These are phyloP conservation scores for Agapetus fuscipes DNA, from an alignment of 2,888 invertebrate species.

Conservation along the genomic window DNA sequence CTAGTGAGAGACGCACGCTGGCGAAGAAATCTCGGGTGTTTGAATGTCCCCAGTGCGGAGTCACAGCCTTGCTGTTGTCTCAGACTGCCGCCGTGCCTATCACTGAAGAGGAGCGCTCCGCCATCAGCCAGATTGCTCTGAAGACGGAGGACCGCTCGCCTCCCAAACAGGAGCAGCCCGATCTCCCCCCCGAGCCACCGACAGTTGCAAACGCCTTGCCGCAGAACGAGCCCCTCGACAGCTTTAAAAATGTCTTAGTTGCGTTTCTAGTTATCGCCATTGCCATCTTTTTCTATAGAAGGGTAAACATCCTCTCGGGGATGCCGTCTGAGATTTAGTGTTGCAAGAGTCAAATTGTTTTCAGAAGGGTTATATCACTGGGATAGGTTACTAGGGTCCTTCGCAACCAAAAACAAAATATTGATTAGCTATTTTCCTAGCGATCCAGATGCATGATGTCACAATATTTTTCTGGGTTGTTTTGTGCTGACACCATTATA, in stretches of 20 bases:
- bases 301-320: conserved; percentile 14
- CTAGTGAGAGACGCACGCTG: conserved; percentile 70
- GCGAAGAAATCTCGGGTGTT: conserved; percentile 60
- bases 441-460: no score
- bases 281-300: conserved; percentile 17
- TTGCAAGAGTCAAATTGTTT: no score
- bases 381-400: no score
- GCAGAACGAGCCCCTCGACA: conserved; percentile 5
- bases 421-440: no score
- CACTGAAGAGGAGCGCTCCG: conserved; percentile 41
- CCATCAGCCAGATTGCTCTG: conserved; percentile 41
- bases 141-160: conserved; percentile 41
- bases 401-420: no score
- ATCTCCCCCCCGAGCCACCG: not conserved
- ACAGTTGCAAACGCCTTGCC: not conserved
- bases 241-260: conserved; percentile 15
- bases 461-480: no score
- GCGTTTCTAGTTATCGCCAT: conserved; percentile 14
- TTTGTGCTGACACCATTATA: no score
- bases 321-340: no score
- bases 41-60: conserved; percentile 38
- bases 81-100: conserved; percentile 40
- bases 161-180: conserved; percentile 25
- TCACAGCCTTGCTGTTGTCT: conserved; percentile 34
- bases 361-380: no score